Base-by-base conservation (phyloP, 2,888 invertebrate species). In the Tiliacea aurago region DNA sequence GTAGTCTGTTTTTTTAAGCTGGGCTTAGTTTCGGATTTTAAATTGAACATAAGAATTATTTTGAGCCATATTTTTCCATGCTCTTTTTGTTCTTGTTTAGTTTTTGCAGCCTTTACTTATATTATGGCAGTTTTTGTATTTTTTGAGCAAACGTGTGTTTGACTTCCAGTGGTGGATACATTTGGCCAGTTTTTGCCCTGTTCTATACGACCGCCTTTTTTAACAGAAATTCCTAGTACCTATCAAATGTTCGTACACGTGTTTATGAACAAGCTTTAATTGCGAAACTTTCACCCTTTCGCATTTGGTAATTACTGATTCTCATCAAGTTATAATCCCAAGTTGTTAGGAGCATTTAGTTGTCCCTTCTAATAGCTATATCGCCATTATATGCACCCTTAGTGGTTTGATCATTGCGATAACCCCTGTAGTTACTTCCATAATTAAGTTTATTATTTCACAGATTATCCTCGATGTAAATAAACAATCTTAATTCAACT, bases 41-140 rank as follows among this genome's bases (percentile, higher is more conserved):
- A 76, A 81, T 58, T 76, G 28, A 76, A 53, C 76, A 33, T 37
- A 41, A 41, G 51, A 76, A 66, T 79, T 76, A 76, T 79, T 75
- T 43, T 10, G 13, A 66, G 33, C 58, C 51, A 53, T 76, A 62
- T 65, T 76, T 78, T 56, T 49, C 28, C 55, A 43, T 10, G 63
- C 47, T 66, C 23, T 51, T 33, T 55, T 41, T 45, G 56, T 43
- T 69, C 49, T 55, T 61, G 49, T 68, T 41, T 33, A 4, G 13
- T 65, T 71, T 47, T 59, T 64, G 18, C 4, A 15, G 43, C 20
- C 11, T 41, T 43, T 1, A 6, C 6, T 2, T 47, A 9, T 49
- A 51, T 28, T 28, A 28, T 28, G 28, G 28, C 28, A 28, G 37
- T 49, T 55, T n/a, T 73, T 4, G 18, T 13, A n/a, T 51, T 23